Conservation (phyloP, 2,888 invertebrate genomes). For the Podotricha telesiphe region DNA sequence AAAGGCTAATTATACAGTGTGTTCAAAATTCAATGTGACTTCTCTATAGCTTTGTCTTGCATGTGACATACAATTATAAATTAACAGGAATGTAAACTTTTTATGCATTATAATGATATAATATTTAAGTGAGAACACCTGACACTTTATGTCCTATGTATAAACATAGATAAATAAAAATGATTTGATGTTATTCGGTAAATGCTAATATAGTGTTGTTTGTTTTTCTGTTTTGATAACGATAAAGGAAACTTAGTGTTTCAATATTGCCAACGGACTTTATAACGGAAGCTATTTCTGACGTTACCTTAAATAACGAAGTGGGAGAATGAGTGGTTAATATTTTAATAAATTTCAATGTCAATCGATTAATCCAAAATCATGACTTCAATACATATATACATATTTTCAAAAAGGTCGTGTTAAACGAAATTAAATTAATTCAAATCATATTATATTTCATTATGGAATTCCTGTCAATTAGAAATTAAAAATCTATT, state of each 20-base stretch:
- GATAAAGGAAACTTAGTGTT: neutral
- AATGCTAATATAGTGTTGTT: neutral
- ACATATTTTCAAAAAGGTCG: neutral
- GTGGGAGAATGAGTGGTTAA: neutral
- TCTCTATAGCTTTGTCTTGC: conserved; percentile 19
- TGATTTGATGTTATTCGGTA: neutral
- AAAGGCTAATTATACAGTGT: conserved; percentile 44
- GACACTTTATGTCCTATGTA: neutral
- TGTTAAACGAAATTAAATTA: neutral
- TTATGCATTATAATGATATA: conserved; percentile 2
- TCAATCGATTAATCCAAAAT: neutral
- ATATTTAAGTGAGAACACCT: neutral
- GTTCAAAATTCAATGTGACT: conserved; percentile 42
- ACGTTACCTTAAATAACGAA: conserved; percentile 30
- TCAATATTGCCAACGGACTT: neutral
- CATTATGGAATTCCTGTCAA: neutral
- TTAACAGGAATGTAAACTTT: neutral
- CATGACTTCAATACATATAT: neutral
- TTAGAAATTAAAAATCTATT: neutral
- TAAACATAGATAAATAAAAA: neutral
- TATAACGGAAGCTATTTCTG: neutral
- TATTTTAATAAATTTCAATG: neutral
- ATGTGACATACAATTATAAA: neutral
- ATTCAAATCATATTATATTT: neutral
- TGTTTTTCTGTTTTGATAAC: neutral